Conservation (phyloP, 2,797 vertebrate species). For the Notamacropus eugenii region DNA sequence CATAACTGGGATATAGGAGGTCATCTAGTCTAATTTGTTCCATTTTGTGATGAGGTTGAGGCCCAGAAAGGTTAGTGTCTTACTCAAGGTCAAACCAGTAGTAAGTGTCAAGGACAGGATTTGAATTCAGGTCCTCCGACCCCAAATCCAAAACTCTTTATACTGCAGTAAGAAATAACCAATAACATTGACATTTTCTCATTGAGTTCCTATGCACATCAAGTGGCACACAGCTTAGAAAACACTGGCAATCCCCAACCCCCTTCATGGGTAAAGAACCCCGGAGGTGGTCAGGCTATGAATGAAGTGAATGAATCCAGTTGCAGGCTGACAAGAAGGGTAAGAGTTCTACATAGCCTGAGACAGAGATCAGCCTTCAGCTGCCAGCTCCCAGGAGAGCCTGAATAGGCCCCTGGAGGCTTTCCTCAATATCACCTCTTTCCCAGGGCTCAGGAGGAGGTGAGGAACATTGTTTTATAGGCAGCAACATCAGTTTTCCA, state of each 20-base stretch:
- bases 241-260: background rate
- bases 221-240: background rate
- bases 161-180: background rate
- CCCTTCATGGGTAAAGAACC: background rate
- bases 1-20: background rate
- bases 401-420: background rate
- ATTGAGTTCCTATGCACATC: background rate
- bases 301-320: background rate
- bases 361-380: background rate
- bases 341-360: background rate
- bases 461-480: constrained; percentile 20
- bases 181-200: background rate
- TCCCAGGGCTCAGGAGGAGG: constrained; percentile 35
- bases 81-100: background rate
- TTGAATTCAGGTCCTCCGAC: background rate
- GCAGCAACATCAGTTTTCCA: constrained; percentile 65
- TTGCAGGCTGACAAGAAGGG: background rate
- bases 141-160: background rate
- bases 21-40: background rate
- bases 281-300: background rate
- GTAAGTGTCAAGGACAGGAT: background rate
- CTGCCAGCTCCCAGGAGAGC: background rate
- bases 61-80: background rate
- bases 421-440: constrained; percentile 51
- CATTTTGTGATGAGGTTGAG: background rate